Conservation (phyloP, 1,140 invertebrate genomes). For the Arctopsyche grandis region DNA sequence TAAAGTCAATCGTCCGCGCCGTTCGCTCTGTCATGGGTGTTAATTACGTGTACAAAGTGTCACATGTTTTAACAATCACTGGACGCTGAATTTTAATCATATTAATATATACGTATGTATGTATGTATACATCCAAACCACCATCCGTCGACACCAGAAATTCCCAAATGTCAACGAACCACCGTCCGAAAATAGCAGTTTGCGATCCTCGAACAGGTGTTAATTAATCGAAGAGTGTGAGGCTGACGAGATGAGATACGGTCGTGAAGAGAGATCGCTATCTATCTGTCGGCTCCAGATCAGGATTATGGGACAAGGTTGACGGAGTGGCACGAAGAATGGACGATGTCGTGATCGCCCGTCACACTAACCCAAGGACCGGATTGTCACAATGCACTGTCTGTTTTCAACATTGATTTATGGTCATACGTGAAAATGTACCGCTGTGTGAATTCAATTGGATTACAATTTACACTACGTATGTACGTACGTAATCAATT, state of each 20-base stretch:
- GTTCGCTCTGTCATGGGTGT: not conserved
- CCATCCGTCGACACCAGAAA: not conserved
- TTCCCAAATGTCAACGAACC: not conserved
- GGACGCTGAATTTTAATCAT: too few species aligned
- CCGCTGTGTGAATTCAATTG: not conserved
- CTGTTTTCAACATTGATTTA: slow-evolving; percentile 2
- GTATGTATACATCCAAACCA: too few species aligned
- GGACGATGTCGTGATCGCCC: not conserved
- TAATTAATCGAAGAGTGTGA: not conserved
- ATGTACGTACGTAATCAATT: not conserved
- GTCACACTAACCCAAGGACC: not conserved
- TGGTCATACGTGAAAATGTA: not conserved
- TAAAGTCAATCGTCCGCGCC: not conserved
- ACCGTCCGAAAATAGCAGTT: too few species aligned
- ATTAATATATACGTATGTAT: too few species aligned
- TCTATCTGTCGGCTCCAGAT: not conserved
- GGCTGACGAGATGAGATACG: not conserved
- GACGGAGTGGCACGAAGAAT: not conserved
- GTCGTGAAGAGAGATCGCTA: not conserved
- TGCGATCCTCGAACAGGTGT: not conserved
- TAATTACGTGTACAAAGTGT: slow-evolving; percentile 5
- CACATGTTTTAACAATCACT: slow-evolving; percentile 15
- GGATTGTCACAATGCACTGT: slow-evolving; percentile 3
- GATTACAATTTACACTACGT: not conserved
- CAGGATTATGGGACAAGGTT: slow-evolving; percentile 22